Conservation (phyloP, 2,888 invertebrate species). For the Heteromyza rotundicornis region DNA sequence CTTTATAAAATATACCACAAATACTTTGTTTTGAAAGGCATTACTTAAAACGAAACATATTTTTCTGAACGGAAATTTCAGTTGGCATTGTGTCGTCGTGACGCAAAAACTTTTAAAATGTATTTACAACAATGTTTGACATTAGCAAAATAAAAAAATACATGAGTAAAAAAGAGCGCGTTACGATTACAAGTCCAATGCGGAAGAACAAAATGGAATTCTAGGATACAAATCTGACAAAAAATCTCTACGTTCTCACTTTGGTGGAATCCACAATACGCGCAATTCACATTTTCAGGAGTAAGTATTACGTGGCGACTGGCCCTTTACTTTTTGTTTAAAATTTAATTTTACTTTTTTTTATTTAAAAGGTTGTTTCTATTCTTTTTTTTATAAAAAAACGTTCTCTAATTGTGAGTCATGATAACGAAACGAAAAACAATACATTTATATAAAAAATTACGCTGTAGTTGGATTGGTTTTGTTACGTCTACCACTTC, state of each 20-base stretch:
- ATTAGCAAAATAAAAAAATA: constrained; percentile 7
- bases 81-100: too few species aligned
- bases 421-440: constrained; percentile 32
- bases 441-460: constrained; percentile 33
- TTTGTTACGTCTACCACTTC: constrained; percentile 68
- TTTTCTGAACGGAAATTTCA: too few species aligned
- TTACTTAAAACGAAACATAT: too few species aligned
- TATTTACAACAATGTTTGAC: too few species aligned
- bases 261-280: too few species aligned
- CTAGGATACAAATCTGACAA: not conserved
- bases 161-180: constrained; percentile 9
- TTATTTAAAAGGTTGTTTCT: constrained; percentile 27
- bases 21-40: too few species aligned
- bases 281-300: too few species aligned
- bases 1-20: too few species aligned
- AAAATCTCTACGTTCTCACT: not conserved
- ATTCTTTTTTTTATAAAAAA: constrained; percentile 32
- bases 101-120: too few species aligned
- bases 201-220: constrained; percentile 16
- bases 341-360: constrained; percentile 18
- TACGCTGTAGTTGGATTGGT: constrained; percentile 19
- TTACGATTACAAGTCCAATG: not conserved
- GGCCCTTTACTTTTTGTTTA: constrained; percentile 8
- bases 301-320: constrained; percentile 11
- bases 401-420: constrained; percentile 22